phyloP scores from a whole-genome alignment of 1,140 invertebrate genomes.

The Leptoteleia sp. region DNA sequence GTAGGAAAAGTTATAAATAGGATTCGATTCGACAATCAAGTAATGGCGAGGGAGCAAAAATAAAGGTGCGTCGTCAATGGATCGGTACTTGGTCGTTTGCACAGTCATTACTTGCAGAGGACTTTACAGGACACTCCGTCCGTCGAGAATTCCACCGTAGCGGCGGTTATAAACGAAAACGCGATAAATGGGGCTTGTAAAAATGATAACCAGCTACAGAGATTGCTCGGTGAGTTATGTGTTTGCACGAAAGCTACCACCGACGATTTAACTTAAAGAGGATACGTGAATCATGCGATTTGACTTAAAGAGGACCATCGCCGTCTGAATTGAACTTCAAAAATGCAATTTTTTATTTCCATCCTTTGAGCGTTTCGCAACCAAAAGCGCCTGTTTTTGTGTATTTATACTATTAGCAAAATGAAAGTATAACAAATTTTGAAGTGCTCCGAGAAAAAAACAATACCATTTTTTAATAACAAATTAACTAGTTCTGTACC shows the following conservation, averaged over 20 bases:
- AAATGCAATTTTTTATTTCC: too few species aligned
- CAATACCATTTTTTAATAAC: too few species aligned
- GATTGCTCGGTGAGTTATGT: constrained; percentile 64
- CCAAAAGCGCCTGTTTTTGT: too few species aligned
- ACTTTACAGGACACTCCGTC: constrained; percentile 59
- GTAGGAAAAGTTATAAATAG: constrained; percentile 23
- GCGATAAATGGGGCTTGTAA: constrained; percentile 67
- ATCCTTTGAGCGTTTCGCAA: too few species aligned
- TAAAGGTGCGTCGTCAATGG: constrained; percentile 46
- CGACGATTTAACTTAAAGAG: constrained; percentile 66
- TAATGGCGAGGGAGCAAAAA: constrained; percentile 37
- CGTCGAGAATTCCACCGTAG: constrained; percentile 46
- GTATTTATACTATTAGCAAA: too few species aligned
- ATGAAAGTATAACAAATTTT: too few species aligned
- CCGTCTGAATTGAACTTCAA: too few species aligned
- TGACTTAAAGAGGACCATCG: constrained; percentile 60
- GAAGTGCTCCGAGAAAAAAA: too few species aligned
- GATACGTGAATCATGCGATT: constrained; percentile 52
- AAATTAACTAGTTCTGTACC: too few species aligned
- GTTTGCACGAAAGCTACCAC: constrained; percentile 64
- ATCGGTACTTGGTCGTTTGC: constrained; percentile 56
- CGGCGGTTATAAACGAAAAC: constrained; percentile 63
- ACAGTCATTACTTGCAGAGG: constrained; percentile 57
- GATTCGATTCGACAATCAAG: constrained; percentile 39
- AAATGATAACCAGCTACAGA: constrained; percentile 62